Base-by-base conservation (phyloP, 2,888 invertebrate species). In the Parnassius glacialis region DNA sequence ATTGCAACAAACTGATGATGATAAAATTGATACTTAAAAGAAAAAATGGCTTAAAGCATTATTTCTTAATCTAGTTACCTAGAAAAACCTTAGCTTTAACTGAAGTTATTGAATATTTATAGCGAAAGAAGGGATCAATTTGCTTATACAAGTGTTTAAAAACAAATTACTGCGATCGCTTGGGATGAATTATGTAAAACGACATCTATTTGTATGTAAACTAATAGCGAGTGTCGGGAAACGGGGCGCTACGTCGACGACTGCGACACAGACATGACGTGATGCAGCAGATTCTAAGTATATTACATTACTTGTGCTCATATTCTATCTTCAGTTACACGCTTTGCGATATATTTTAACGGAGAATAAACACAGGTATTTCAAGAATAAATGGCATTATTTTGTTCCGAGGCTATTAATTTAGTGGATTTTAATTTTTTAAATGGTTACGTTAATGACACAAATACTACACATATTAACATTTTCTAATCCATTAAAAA, bases 141-240 rank as follows among this genome's bases (percentile, higher is more conserved):
- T 83, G 86, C 86, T 87, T 86, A 88, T 87, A 81, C 85, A 83
- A 83, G 85, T 83, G 81, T 84, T 84, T 85, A 82, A 83, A 81
- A 84, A 90, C 89, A 90, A 90, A 90, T 90, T 89, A 89, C 87
- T 81, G 79, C 75, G 82, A 82, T 82, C 81, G 82, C 80, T 78
- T 78, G 81, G 83, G 87, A 85, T 84, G 88, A 87, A 90, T 90
- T 90, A 90, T 90, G 90, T 90, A 88, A 90, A 90, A 85, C 89
- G 86, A 90, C 76, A 76, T 82, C 89, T 87, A 90, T 90, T 90
- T 90, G 84, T 90, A 90, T 90, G 90, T 86, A 81, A 90, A 89
- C 88, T 87, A 90, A 90, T 88, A 87, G 85, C 73, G 83, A 81
- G 80, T 84, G 84, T 81, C 84, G 79, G 74, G 75, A 78, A 79